Base-by-base conservation (phyloP, 2,797 vertebrate genomes). In the Chelon labrosus region DNA sequence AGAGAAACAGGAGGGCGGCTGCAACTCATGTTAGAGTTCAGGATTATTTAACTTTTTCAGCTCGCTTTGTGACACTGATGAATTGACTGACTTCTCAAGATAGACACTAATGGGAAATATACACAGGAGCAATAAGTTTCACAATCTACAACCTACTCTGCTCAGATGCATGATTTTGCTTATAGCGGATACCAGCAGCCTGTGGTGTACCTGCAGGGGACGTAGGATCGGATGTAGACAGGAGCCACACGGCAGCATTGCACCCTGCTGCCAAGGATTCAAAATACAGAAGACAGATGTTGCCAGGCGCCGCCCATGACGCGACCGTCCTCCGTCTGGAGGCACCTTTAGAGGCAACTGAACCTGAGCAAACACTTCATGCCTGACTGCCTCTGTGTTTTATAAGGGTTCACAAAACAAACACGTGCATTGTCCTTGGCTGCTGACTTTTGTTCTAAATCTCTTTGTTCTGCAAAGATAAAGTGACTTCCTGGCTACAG, bases 351-450 rank as follows among this genome's bases (percentile, higher is more conserved):
- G 31, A 39, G 11, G 31, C 35, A 59, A 41, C 22, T 46, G 50
- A 56, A 68, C 14, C 10, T 54, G n/a, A 46, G 39, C 35, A 31
- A 60, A 76, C 22, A 44, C 57, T 42, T 49, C 38, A 42, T 11
- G 49, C 37, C 41, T 46, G 41, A 39, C 22, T 56, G n/a, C 16
- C 8, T 41, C 5, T 12, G 13, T 49, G 31, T 10, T 38, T 70
- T 41, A 47, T 50, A 51, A 70, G 49, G 9, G 12, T 27, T 66
- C 13, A 68, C 42, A 80, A 73, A 75, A 53, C 27, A 77, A 65
- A 39, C 0, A 5, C 53, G n/a, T 7, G 31, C 7, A 55, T 55
- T 83, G 70, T 77, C 63, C 17, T 60, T 37, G 17, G 14, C 54
- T 47, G 67, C 25, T 72, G 25, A 73, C 10, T 52, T 62, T 39